Base-by-base conservation (phyloP, 1,140 invertebrate genomes). In the Dinothrombium tinctorium region DNA sequence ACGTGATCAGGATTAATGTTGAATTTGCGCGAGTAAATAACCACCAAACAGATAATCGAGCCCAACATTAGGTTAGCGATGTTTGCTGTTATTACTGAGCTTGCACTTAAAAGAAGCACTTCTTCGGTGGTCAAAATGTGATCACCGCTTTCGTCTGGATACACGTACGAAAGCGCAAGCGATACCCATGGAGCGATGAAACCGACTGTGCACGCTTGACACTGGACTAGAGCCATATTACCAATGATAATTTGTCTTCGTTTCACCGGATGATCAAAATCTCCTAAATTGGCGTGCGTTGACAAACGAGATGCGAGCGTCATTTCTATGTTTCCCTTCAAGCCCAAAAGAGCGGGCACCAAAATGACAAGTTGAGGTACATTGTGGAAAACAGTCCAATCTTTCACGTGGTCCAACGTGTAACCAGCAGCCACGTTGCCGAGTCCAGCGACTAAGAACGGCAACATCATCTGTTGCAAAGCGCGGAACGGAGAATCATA, bases 311-410 rank as follows among this genome's bases (percentile, higher is more conserved):
- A 86, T 2, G 89, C 87, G 42, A 96, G 62, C 2, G 87, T 95
- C 87, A 95, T 95, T 63, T 95, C 89, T 46, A 95, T 61, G 60
- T 95, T 95, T 14, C 86, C 87, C 62, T 95, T 95, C 3, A 95
- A 61, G 3, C 89, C 89, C 26, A 95, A 61, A 11, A 96, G 60
- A 9, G 87, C 80, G 35, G 89, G 86, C 20, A 95, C 81, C 47
- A 95, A 60, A 48, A 94, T 87, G 50, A 87, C 82, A 17, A 94
- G 69, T 63, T 90, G 84, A 7, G 75, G 74, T 12, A 94, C 72
- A 51, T 76, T 59, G 48, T 65, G 60, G 61, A 81, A 95, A 9
- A 92, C 82, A 36, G 64, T 56, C 80, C 84, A 92, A 56, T 86
- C 7, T 31, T 44, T 26, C 4, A 63, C 63, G 43, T 56, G 47